Evolutionary conservation across 1,140 invertebrate genomes (phyloP), one percentile per base, ranked within the genome.

Genomic region (Sesamia nonagrioides): DNA sequence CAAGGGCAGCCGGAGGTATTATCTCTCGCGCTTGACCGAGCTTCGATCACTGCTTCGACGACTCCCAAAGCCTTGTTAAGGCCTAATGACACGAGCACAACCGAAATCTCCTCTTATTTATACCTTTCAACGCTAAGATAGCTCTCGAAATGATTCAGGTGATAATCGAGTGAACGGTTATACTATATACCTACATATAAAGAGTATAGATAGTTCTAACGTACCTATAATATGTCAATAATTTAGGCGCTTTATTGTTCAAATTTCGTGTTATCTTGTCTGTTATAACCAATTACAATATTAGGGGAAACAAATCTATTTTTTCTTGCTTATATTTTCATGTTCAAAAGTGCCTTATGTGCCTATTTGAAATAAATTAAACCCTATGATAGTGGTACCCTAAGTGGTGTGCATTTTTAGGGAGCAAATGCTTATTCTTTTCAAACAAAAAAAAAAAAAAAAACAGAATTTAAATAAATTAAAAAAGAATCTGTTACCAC

Each of bases 11-110:
- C 79, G 75, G 66, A 60, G 80, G 86, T 80, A 88, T 92, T 93
- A 93, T 92, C 92, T 93, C 90, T 92, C 81, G 85, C 91, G 88
- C 88, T 91, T 91, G 92, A 92, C 89, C 89, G 90, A 88, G 86
- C 89, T 90, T 89, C 87, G 88, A 92, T 92, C 89, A 86, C 87
- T 84, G 88, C 81, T 83, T 89, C 84, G 83, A 78, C 86, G 87
- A 86, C 81, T 86, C 80, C 86, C 75, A 90, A 91, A 90, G 89
- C 86, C 90, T 92, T 93, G 91, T 91, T 91, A 91, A 86, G 85
- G 86, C 88, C 86, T 91, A 93, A 91, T 92, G 90, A 91, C 84
- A 88, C 85, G 86, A 87, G 84, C 88, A 89, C 86, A 89, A 89
- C 81, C 84, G 82, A 87, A 87, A 86, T 86, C 80, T 87, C 83